Evolutionary conservation across 2,113 vertebrate genomes (phyloP).

Genomic region (Indri indri): DNA sequence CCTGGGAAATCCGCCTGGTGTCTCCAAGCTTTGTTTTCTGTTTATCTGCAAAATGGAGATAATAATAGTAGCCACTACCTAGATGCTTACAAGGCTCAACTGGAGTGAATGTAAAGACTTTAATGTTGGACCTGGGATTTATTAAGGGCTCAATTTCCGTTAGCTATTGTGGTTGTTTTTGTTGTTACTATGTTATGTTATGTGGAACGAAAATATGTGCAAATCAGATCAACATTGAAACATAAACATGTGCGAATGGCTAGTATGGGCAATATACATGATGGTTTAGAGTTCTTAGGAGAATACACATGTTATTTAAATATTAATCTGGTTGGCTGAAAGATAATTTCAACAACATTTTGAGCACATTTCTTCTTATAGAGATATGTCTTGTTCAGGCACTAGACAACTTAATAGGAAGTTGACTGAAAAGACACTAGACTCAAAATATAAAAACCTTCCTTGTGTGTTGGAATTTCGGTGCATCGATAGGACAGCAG

Average conservation of each 20-base stretch:
- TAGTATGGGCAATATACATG: not conserved
- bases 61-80: not conserved
- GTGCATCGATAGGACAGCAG: not conserved
- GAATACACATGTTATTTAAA: not conserved
- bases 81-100: not conserved
- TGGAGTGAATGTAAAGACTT: not conserved
- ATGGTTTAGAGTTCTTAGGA: slow-evolving; percentile 9
- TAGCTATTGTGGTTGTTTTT: not conserved
- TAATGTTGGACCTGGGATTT: not conserved
- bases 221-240: not conserved
- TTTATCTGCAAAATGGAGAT: not conserved
- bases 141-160: not conserved
- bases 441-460: not conserved
- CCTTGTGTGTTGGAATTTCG: not conserved
- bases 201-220: not conserved
- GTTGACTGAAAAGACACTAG: not conserved
- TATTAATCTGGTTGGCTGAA: not conserved
- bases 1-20: not conserved
- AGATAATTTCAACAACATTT: not conserved
- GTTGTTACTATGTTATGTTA: not conserved
- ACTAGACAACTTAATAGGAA: too few species aligned
- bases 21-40: not conserved
- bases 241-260: not conserved
- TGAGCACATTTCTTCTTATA: not conserved
- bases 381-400: not conserved